Evolutionary conservation across 1,140 invertebrate genomes (phyloP), one percentile per base, ranked within the genome.

Genomic region (Lasaia peninsularis): DNA sequence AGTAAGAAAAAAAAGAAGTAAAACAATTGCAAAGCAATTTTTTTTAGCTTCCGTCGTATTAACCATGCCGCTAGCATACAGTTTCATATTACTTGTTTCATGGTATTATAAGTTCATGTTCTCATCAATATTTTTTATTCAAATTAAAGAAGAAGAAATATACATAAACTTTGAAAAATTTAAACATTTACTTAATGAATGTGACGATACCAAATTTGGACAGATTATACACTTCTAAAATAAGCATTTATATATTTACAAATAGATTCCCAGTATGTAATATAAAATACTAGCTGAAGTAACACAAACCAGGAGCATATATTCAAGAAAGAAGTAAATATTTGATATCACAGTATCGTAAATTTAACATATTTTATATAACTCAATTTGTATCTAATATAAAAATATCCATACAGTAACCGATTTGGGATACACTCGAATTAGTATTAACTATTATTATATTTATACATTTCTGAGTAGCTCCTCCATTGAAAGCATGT

Each of bases 331-430:
- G 24, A 53, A 70, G 62, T 34, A 64, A 61, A 55, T 32, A 34
- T 35, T 53, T 70, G 60, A 75, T 82, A 86, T 86, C 82, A 86
- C 82, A 86, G 82, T 82, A 79, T 67, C 67, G 66, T 80, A 86
- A 78, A 67, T 63, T 69, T 78, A 75, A 57, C 67, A 73, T 74
- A 62, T 65, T 60, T 63, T 58, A 65, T 58, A 65, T 66, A 69
- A 66, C 54, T 65, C 62, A 75, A 62, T 75, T 71, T 77, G 80
- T 78, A 74, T 64, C 68, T 67, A 65, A 54, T 69, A 66, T 61
- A 71, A 73, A 75, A 73, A 69, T 76, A 71, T 72, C 24, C 54
- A 51, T 62, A 70, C 59, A 73, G 54, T 78, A 73, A 81, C 66
- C 65, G 68, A 71, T 58, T 70, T 55, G 56, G 77, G 77, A 79